A percentile compares a stretch with the other conserved stretches of the same genome.
These are phyloP conservation scores for Sitta europaea DNA, from an alignment of 2,113 vertebrate species.

Conservation along the genomic window DNA sequence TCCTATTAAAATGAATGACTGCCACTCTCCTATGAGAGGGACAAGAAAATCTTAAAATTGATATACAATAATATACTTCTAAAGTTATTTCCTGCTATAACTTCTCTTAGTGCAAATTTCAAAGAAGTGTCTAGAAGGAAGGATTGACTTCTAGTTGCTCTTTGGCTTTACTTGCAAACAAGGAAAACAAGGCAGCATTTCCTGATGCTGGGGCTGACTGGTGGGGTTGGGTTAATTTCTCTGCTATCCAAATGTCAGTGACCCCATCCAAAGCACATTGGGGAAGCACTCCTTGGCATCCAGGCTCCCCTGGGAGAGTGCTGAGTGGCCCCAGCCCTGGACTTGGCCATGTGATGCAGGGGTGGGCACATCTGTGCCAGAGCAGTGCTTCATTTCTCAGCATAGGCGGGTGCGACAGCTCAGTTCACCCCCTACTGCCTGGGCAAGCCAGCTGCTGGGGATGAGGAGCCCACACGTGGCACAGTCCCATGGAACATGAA, in stretches of 20 bases:
- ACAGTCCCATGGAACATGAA: accelerated
- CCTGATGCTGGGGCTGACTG: neutral
- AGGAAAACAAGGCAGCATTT: neutral
- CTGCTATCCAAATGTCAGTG: neutral
- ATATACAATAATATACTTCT: neutral
- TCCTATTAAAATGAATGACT: neutral
- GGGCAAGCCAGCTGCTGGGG: accelerated
- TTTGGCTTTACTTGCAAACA: neutral
- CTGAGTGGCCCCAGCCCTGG: neutral
- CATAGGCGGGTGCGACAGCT: neutral
- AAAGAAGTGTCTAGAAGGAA: neutral
- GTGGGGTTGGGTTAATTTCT: neutral
- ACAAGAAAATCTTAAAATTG: neutral
- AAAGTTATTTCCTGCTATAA: neutral
- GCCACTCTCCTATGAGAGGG: neutral
- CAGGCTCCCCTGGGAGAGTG: accelerated
- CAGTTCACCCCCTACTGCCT: accelerated
- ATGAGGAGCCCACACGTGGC: accelerated
- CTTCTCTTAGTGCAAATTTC: neutral
- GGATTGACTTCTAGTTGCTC: neutral
- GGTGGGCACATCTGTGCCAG: neutral
- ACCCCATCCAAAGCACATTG: neutral
- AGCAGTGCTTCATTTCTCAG: neutral
- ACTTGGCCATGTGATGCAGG: neutral
- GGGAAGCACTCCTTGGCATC: neutral